These are phyloP conservation scores for Lota lota DNA, from an alignment of 2,113 vertebrate species.

Conservation along the genomic window DNA sequence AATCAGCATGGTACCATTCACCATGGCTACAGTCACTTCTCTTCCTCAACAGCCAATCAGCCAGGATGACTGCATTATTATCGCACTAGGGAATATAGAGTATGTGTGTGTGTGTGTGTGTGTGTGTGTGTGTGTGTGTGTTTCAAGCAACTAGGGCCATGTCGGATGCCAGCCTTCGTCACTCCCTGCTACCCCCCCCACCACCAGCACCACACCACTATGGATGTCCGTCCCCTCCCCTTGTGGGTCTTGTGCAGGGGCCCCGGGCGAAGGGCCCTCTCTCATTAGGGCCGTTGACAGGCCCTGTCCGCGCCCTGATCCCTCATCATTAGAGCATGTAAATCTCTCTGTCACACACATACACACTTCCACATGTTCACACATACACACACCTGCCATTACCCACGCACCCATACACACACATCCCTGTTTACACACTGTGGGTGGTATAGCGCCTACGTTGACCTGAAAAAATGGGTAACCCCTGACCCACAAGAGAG, in stretches of 20 bases:
- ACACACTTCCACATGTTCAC: conserved; percentile 10
- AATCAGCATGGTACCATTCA: conserved; percentile 7
- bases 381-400: no score
- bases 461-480: conserved; percentile 49
- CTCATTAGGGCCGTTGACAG: conserved; percentile 77
- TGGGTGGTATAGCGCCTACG: conserved; percentile 2
- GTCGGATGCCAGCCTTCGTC: conserved; percentile 65
- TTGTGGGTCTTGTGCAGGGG: conserved; percentile 11
- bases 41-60: conserved; percentile 18
- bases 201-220: conserved; percentile 16
- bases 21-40: conserved; percentile 27
- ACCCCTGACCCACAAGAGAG: conserved; percentile 10
- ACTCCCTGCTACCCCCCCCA: conserved; percentile 35
- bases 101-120: conserved; percentile 11
- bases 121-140: no score
- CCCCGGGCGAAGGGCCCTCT: conserved; percentile 58
- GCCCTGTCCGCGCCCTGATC: conserved; percentile 67
- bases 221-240: conserved; percentile 46
- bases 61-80: conserved; percentile 39
- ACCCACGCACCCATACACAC: no score
- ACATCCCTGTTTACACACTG: background rate
- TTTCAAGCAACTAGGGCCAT: conserved; percentile 31
- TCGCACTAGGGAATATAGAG: conserved; percentile 47
- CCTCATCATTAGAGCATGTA: conserved; percentile 81
- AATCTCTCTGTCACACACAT: conserved; percentile 67